Evolutionary conservation across 64 coral and sea anemone genomes (phyloP).

Genomic region (Porites australiensis): DNA sequence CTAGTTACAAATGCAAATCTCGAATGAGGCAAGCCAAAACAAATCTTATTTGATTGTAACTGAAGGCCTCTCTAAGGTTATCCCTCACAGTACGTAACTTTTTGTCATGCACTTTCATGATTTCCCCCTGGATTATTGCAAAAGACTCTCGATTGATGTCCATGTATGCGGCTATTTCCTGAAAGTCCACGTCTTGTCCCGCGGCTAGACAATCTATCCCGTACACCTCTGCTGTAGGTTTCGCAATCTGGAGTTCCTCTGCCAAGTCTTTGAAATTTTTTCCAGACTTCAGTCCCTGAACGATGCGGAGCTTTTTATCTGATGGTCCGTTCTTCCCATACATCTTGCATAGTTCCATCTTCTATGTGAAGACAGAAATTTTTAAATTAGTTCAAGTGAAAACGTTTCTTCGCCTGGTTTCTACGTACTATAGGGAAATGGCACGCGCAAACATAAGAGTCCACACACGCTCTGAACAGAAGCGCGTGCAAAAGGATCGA

Average conservation of each 20-base stretch:
- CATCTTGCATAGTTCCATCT: not conserved
- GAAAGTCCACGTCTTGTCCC: no score
- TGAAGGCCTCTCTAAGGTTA: not conserved
- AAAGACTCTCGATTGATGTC: not conserved
- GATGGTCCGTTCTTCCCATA: conserved; percentile 23
- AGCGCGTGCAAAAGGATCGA: no score
- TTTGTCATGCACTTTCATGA: not conserved
- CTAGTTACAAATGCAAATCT: conserved; percentile 13
- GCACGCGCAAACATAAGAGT: no score
- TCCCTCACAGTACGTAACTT: conserved; percentile 28
- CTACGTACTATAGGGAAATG: no score
- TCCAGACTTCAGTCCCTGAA: not conserved
- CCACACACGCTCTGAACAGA: no score
- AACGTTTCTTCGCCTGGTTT: no score
- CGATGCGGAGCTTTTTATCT: not conserved
- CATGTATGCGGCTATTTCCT: conserved; percentile 5
- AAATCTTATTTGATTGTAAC: conserved; percentile 40
- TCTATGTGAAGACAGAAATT: not conserved
- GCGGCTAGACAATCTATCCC: not conserved
- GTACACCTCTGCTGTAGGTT: conserved; percentile 16
- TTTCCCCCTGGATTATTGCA: not conserved
- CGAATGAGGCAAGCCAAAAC: conserved; percentile 22
- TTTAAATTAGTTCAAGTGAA: no score
- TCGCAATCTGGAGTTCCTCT: not conserved
- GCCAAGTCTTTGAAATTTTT: conserved; percentile 10